phyloP scores from a whole-genome alignment of 2,113 vertebrate species.

The Mustelus asterias region DNA sequence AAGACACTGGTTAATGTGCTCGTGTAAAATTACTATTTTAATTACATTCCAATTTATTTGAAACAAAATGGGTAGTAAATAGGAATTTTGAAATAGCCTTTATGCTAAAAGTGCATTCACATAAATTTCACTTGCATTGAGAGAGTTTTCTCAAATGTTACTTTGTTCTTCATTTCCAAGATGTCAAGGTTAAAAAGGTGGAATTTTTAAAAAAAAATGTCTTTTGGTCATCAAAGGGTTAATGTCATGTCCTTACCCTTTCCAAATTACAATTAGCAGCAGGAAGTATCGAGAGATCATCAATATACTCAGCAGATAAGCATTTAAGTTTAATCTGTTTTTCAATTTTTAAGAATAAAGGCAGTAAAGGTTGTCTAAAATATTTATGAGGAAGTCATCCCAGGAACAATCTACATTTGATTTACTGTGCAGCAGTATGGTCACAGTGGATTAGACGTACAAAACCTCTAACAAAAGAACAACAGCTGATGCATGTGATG shows the following conservation, averaged over 20 bases:
- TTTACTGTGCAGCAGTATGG: conserved; percentile 79
- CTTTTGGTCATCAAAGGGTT: not conserved
- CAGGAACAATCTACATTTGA: conserved; percentile 78
- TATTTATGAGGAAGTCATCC: conserved; percentile 80
- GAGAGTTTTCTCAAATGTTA: not conserved
- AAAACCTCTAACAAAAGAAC: conserved; percentile 90
- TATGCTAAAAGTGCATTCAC: not conserved
- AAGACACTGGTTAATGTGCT: not conserved
- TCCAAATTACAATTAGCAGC: conserved; percentile 21
- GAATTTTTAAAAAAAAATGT: not conserved
- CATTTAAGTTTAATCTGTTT: conserved; percentile 37
- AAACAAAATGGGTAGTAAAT: not conserved
- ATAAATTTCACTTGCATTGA: not conserved
- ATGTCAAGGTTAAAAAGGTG: not conserved
- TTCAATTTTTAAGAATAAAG: conserved; percentile 38
- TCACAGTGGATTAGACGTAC: conserved; percentile 84
- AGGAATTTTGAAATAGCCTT: not conserved
- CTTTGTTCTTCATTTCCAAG: not conserved
- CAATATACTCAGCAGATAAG: conserved; percentile 28
- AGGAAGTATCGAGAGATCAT: conserved; percentile 21
- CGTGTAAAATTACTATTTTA: not conserved
- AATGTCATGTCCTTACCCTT: not conserved
- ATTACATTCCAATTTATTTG: not conserved
- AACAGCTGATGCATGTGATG: conserved; percentile 89
- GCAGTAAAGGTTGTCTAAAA: conserved; percentile 68